Evolutionary conservation across 2,888 invertebrate genomes (phyloP), one percentile per base, ranked within the genome.

Genomic region (Volucella zonaria): DNA sequence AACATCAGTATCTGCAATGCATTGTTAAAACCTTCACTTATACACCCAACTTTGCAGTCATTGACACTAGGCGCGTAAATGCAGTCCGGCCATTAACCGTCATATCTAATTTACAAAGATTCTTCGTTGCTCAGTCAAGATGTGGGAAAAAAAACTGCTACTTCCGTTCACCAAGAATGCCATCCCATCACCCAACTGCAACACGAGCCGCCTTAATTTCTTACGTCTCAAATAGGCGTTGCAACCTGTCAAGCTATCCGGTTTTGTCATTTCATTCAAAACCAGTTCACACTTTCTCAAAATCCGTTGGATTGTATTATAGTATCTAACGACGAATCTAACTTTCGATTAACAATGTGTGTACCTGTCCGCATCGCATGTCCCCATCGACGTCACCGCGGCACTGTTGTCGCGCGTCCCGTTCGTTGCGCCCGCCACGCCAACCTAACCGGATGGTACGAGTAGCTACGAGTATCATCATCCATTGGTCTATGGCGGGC

Each of bases 271-370:
- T 51, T 10, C 81, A 58, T 58, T 42, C 40, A 52, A 68, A 82
- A 78, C 82, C 73, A 77, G 82, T 78, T 78, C 66, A 79, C 70
- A 75, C 79, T 79, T 70, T 83, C 82, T 75, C 79, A 52, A 31
- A 31, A 83, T 70, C n/a, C 51, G 45, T 31, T 31, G 31, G 31
- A 31, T 31, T 31, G 31, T 31, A 31, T 31, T 31, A 6, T 31
- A 31, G 31, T 61, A 74, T 75, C 71, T 76, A 76, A 71, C 59
- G 47, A 38, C 43, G 12, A 62, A 73, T 83, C 74, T 79, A 75
- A 79, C 79, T 79, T 74, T 83, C 82, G 82, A 70, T 82, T 49
- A 64, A 58, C 62, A 38, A 71, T 59, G 66, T 77, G 31, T 31
- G 73, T 82, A 70, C 40, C 78, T 64, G 56, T 56, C 31, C 61